Percentiles rank a stretch among this genome's conserved stretches.
Evolutionary conservation across 2,888 invertebrate species (phyloP).

Genomic region (Drosophila melanosoma): DNA sequence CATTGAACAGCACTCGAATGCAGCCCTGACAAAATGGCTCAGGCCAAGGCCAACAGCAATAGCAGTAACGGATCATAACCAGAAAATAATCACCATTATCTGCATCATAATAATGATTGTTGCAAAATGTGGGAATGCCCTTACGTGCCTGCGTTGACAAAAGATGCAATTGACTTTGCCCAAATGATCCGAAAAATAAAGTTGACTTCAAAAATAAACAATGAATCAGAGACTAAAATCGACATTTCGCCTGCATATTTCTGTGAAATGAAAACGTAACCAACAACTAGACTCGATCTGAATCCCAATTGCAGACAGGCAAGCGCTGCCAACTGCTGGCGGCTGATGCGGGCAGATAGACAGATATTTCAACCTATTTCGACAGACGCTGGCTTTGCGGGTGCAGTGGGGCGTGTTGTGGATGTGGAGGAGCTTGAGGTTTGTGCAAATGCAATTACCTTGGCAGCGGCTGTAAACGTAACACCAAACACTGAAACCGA

Average conservation of each 20-base stretch:
- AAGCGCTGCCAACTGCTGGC: conserved; percentile 9
- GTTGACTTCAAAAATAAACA: conserved; percentile 45
- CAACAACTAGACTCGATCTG: conserved; percentile 39
- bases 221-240: conserved; percentile 25
- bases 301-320: conserved; percentile 45
- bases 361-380: conserved; percentile 57
- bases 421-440: conserved; percentile 45
- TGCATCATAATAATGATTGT: conserved; percentile 15
- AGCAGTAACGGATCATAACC: conserved; percentile 44
- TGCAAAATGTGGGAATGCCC: conserved; percentile 21
- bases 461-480: conserved; percentile 61
- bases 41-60: conserved; percentile 60
- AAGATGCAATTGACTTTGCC: conserved; percentile 18
- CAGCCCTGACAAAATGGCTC: conserved; percentile 60
- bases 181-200: conserved; percentile 39
- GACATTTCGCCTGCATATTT: conserved; percentile 55
- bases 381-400: conserved; percentile 45
- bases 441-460: conserved; percentile 74
- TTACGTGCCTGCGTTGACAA: conserved; percentile 21
- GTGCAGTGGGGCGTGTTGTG: conserved; percentile 57
- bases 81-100: conserved; percentile 43
- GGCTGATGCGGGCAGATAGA: conserved; percentile 17
- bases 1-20: conserved; percentile 48
- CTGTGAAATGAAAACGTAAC: conserved; percentile 63
- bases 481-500: conserved; percentile 52